Evolutionary conservation across 2,888 invertebrate species (phyloP).

Genomic region (Perithous albicinctus): DNA sequence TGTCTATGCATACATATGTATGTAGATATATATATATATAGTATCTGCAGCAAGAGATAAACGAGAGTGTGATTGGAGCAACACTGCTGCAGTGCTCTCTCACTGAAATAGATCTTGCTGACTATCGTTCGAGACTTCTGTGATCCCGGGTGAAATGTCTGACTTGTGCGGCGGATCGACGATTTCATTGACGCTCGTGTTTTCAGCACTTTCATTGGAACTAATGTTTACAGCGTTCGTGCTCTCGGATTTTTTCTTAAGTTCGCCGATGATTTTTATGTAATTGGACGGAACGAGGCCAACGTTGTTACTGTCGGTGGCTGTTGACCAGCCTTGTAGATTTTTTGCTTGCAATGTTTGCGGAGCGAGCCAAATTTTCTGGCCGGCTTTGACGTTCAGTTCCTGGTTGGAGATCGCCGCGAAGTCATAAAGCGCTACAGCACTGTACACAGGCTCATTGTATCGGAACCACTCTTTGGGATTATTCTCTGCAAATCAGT

Average conservation of each 20-base stretch:
- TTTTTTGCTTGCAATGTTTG: conserved; percentile 91
- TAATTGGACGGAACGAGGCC: conserved; percentile 81
- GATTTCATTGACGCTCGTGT: not conserved
- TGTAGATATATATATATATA: not conserved
- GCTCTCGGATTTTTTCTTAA: conserved; percentile 76
- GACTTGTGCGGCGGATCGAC: not conserved
- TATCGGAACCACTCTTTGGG: conserved; percentile 88
- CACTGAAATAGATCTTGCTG: not conserved
- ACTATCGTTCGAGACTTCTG: not conserved
- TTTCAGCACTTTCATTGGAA: not conserved
- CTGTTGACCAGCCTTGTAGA: conserved; percentile 81
- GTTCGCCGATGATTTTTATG: conserved; percentile 78
- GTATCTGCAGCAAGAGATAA: not conserved
- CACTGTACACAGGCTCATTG: conserved; percentile 87
- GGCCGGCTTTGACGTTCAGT: conserved; percentile 91
- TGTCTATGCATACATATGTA: not conserved
- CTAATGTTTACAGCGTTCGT: not conserved
- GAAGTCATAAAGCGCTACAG: conserved; percentile 91
- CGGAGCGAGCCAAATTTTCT: conserved; percentile 93
- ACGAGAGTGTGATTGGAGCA: not conserved
- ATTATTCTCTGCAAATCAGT: conserved; percentile 86
- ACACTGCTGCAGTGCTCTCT: conserved; percentile 2
- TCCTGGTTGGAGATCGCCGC: conserved; percentile 90
- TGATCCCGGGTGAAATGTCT: not conserved
- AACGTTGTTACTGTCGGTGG: conserved; percentile 78